A percentile compares a stretch with the other conserved stretches of the same genome.
Evolutionary conservation across 2,888 invertebrate genomes (phyloP).

Genomic region (Halocaridina rubra): DNA sequence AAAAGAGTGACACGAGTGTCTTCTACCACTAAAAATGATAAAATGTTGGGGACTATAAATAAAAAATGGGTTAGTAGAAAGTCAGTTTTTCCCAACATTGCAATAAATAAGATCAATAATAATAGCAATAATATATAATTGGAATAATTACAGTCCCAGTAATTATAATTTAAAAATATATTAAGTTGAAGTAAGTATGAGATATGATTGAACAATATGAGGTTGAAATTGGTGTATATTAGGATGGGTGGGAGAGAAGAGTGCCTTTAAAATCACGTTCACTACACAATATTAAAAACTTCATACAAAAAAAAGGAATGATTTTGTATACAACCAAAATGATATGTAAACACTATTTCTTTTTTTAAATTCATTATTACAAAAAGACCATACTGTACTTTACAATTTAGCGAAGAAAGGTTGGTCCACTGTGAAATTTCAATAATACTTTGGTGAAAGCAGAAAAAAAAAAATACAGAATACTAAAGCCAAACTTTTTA

Average conservation of each 20-base stretch:
- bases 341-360: conserved; percentile 44
- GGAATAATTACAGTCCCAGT: not conserved
- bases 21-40: not conserved
- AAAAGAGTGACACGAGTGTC: not conserved
- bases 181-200: not conserved
- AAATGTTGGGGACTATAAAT: not conserved
- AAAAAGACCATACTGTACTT: too few species aligned
- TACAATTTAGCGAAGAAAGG: conserved; percentile 50
- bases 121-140: not conserved
- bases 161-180: not conserved
- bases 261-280: not conserved
- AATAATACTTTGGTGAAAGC: too few species aligned
- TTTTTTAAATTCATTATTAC: too few species aligned
- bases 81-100: not conserved
- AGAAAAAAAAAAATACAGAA: too few species aligned
- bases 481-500: too few species aligned
- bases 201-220: not conserved
- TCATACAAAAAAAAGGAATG: conserved; percentile 52
- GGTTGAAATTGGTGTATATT: not conserved
- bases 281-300: conserved; percentile 27
- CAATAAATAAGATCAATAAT: not conserved
- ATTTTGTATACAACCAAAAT: conserved; percentile 57
- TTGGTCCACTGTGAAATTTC: conserved; percentile 57
- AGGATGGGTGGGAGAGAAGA: not conserved
- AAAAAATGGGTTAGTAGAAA: not conserved